Evolutionary conservation across 2,113 vertebrate genomes (phyloP).

Genomic region (Girardinichthys multiradiatus): DNA sequence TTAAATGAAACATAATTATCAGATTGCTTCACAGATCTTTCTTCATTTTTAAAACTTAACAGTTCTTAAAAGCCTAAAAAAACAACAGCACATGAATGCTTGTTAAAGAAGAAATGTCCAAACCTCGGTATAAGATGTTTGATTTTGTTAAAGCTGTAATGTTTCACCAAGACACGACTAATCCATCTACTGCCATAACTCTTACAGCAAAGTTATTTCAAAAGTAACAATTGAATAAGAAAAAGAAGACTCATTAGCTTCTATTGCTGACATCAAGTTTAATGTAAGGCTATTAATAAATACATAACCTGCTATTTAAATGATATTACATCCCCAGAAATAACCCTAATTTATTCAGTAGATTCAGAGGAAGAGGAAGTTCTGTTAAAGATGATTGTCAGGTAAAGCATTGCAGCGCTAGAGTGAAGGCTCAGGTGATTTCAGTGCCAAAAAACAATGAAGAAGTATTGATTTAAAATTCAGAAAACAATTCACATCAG

Average conservation of each 20-base stretch:
- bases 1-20: no score
- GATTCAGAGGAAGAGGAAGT: slow-evolving; percentile 60
- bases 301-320: slow-evolving; percentile 63
- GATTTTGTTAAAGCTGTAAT: not conserved
- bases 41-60: no score
- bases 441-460: slow-evolving; percentile 62
- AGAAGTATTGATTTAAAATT: slow-evolving; percentile 68
- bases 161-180: not conserved
- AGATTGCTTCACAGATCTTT: no score
- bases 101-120: not conserved
- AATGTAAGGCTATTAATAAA: slow-evolving; percentile 68
- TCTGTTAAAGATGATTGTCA: slow-evolving; percentile 77
- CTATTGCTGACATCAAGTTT: slow-evolving; percentile 72
- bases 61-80: no score
- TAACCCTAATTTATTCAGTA: slow-evolving; percentile 41
- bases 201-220: slow-evolving; percentile 1
- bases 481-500: slow-evolving; percentile 63
- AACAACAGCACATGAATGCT: not conserved
- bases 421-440: slow-evolving; percentile 79
- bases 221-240: not conserved
- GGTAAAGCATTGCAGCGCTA: slow-evolving; percentile 78
- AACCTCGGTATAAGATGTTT: no score
- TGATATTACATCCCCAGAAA: slow-evolving; percentile 39
- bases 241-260: slow-evolving; percentile 16
- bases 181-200: slow-evolving; percentile 9